Conservation (phyloP, 2,888 invertebrate genomes). For the Euclidia mi region DNA sequence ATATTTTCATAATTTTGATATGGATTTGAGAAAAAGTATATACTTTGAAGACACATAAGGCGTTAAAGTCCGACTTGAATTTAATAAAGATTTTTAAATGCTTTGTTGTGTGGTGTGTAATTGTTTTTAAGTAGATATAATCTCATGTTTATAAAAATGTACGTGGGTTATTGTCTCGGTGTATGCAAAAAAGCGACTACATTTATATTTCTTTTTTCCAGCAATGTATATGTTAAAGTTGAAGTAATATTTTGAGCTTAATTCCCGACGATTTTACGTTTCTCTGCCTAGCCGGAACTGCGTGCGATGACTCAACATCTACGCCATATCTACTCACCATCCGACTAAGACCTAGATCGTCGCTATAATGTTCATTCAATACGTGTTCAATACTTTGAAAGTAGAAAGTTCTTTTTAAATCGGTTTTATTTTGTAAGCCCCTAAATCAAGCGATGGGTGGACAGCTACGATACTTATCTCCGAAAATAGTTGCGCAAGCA, state of each 20-base stretch:
- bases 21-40: no score
- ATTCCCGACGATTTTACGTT: slow-evolving; percentile 29
- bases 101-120: no score
- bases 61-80: no score
- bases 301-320: slow-evolving; percentile 54
- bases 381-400: slow-evolving; percentile 52
- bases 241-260: slow-evolving; percentile 35
- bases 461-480: slow-evolving; percentile 71
- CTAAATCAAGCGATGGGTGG: slow-evolving; percentile 77
- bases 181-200: no score
- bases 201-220: no score
- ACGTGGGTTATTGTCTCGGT: no score
- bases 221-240: slow-evolving; percentile 16
- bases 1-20: no score
- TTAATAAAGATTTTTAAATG: no score
- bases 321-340: slow-evolving; percentile 43
- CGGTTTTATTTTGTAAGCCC: slow-evolving; percentile 56
- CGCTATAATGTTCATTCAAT: slow-evolving; percentile 29
- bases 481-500: slow-evolving; percentile 64
- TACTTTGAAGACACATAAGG: no score
- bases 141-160: no score
- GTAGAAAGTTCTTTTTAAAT: slow-evolving; percentile 49
- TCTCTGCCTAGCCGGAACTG: slow-evolving; percentile 41
- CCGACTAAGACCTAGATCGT: slow-evolving; percentile 36
- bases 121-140: no score